Conservation (phyloP, 2,113 vertebrate species). For the Leucosticte australis region DNA sequence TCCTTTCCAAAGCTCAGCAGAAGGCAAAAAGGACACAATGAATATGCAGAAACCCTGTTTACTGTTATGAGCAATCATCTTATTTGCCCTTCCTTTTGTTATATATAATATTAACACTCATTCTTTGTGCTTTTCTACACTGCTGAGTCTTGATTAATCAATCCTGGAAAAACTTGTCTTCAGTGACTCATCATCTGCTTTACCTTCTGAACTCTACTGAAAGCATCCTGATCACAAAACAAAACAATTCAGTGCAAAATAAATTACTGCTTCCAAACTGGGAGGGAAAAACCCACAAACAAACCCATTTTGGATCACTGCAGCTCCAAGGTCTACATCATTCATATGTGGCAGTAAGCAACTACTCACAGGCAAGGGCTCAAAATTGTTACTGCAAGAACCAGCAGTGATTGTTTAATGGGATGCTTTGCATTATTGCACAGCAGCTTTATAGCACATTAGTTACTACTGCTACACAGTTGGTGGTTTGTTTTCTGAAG, state of each 20-base stretch:
- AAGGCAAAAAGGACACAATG: not conserved
- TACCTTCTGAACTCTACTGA: not conserved
- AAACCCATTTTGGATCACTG: not conserved
- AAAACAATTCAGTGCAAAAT: not conserved
- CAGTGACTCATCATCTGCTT: not conserved
- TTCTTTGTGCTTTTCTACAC: not conserved
- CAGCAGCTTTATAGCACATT: not conserved
- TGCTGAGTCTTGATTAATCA: not conserved
- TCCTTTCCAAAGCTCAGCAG: not conserved
- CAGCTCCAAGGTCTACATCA: not conserved
- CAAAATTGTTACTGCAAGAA: not conserved
- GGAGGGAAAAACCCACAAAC: not conserved
- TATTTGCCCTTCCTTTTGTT: not conserved
- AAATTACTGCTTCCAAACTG: not conserved
- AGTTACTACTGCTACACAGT: not conserved
- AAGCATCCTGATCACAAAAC: not conserved
- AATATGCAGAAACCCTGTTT: not conserved
- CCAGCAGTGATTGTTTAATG: not conserved
- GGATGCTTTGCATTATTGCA: not conserved
- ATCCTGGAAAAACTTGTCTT: not conserved
- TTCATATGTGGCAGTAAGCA: fast-evolving
- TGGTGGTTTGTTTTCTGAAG: not conserved
- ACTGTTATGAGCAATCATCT: not conserved
- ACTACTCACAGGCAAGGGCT: not conserved
- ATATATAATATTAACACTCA: not conserved